Evolutionary conservation across 2,888 invertebrate genomes (phyloP).

Genomic region (Cerastis leucographa): DNA sequence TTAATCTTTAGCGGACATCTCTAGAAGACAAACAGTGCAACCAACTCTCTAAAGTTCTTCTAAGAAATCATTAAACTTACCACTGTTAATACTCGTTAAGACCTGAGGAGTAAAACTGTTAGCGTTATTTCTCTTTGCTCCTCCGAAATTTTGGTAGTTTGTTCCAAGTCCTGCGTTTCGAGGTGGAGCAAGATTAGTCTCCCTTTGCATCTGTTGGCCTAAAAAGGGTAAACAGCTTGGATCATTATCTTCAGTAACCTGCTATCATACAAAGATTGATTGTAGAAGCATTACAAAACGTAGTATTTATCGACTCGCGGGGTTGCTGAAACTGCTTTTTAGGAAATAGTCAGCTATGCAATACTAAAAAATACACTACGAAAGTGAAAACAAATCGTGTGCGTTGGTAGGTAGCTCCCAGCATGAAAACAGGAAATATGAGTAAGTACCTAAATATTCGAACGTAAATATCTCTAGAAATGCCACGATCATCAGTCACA

Average conservation of each 20-base stretch:
- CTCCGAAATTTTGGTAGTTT: conserved; percentile 80
- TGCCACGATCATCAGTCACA: too few species aligned
- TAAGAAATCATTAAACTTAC: conserved; percentile 59
- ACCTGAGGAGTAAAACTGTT: conserved; percentile 65
- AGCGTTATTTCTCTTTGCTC: conserved; percentile 73
- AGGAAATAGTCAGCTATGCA: too few species aligned
- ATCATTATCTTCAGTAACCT: too few species aligned
- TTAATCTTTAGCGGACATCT: conserved; percentile 37
- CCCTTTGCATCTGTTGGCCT: conserved; percentile 74
- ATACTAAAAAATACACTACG: too few species aligned
- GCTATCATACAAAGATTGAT: neutral
- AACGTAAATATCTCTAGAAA: too few species aligned
- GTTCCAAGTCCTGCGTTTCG: conserved; percentile 71
- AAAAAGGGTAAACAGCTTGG: conserved; percentile 16
- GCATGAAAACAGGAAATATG: too few species aligned
- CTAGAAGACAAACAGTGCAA: neutral
- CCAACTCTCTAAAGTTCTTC: conserved; percentile 1
- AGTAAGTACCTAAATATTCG: too few species aligned
- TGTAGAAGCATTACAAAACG: too few species aligned
- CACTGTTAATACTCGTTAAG: conserved; percentile 55
- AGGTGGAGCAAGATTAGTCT: conserved; percentile 49
- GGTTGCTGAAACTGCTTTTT: too few species aligned
- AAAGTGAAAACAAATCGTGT: too few species aligned
- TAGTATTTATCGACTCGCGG: too few species aligned
- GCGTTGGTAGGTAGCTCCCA: too few species aligned